A percentile compares a stretch with the other conserved stretches of the same genome.
Evolutionary conservation across 2,797 vertebrate species (phyloP).

Genomic region (Philypnodon macrostomus): DNA sequence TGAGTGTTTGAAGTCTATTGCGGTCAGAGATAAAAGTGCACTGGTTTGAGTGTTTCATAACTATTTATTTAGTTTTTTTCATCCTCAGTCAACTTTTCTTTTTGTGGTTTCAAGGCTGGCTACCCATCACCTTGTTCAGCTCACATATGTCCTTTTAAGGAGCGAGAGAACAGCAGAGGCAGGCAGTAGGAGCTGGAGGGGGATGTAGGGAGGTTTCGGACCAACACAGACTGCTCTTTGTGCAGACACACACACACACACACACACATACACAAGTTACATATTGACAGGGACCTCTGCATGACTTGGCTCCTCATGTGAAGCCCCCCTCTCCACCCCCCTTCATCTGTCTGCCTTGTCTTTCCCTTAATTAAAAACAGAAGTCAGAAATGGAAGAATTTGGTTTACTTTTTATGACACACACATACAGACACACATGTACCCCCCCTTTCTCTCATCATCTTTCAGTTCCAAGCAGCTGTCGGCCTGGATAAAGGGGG

Average conservation of each 20-base stretch:
- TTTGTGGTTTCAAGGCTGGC: conserved; percentile 17
- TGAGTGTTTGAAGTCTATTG: conserved; percentile 10
- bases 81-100: conserved; percentile 20
- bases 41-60: conserved; percentile 8
- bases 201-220: conserved; percentile 57
- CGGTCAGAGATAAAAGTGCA: conserved; percentile 20
- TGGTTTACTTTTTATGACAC: conserved; percentile 29
- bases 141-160: conserved; percentile 74
- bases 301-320: conserved; percentile 56
- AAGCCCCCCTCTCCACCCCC: conserved; percentile 16
- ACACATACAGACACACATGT: conserved; percentile 8
- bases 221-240: conserved; percentile 74
- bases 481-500: conserved; percentile 41
- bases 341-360: conserved; percentile 13
- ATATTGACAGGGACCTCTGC: conserved; percentile 62
- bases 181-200: conserved; percentile 16
- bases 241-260: conserved; percentile 44
- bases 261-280: conserved; percentile 48
- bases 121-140: conserved; percentile 34
- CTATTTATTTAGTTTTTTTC: conserved; percentile 10
- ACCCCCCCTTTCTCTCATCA: conserved; percentile 17
- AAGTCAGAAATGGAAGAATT: conserved; percentile 55
- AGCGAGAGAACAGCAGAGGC: conserved; percentile 46
- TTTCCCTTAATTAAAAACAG: conserved; percentile 60
- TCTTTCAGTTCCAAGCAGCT: conserved; percentile 67